Percentiles rank a stretch among this genome's conserved stretches.
These are phyloP conservation scores for Pygoscelis antarcticus DNA, from an alignment of 2,113 vertebrate species.

Conservation along the genomic window DNA sequence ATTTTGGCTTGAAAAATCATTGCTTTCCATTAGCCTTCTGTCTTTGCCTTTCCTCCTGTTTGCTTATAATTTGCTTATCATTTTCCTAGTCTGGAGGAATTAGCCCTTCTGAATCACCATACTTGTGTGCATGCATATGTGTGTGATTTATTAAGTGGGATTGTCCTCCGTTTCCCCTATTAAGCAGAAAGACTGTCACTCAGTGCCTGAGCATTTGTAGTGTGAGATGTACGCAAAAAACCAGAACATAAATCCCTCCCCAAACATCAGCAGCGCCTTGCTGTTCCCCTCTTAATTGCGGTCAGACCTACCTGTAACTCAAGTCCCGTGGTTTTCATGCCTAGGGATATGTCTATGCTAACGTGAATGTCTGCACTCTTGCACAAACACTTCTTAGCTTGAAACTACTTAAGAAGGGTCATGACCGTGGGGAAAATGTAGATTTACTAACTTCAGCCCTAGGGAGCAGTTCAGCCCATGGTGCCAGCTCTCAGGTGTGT, in stretches of 20 bases:
- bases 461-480: neutral
- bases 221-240: neutral
- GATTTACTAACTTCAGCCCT: neutral
- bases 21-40: constrained; percentile 36
- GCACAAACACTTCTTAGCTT: neutral
- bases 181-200: neutral
- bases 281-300: neutral
- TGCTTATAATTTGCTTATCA: neutral
- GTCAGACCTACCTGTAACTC: neutral
- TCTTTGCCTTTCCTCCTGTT: neutral
- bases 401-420: neutral
- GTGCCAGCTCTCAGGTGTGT: neutral
- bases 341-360: neutral
- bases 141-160: neutral
- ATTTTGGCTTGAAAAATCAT: constrained; percentile 1
- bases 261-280: neutral
- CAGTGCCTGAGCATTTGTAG: neutral
- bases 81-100: neutral
- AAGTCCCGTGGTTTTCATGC: neutral
- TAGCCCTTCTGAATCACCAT: neutral
- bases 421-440: neutral
- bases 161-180: neutral
- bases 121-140: neutral
- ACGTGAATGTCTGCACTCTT: neutral
- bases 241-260: neutral